Conservation (phyloP, 2,797 vertebrate species). For the Micrastur ruficollis region DNA sequence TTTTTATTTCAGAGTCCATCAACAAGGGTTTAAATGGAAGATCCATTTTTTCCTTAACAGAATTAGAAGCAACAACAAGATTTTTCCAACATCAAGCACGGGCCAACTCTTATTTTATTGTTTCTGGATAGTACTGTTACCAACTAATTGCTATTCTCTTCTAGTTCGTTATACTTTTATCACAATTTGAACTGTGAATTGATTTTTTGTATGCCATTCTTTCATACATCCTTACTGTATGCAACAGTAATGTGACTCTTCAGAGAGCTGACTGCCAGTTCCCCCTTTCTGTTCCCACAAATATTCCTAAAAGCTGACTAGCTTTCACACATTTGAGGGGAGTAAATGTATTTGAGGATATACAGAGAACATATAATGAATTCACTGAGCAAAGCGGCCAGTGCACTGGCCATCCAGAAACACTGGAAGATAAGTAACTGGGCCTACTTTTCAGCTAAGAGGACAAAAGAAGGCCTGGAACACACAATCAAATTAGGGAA, state of each 20-base stretch:
- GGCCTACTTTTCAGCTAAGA: neutral
- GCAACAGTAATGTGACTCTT: neutral
- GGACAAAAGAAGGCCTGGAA: neutral
- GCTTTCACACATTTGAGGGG: neutral
- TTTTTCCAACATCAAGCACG: neutral
- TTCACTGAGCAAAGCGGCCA: neutral
- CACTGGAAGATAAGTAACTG: neutral
- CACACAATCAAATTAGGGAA: neutral
- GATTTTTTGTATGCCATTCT: neutral
- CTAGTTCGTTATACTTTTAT: neutral
- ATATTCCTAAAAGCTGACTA: neutral
- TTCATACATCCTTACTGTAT: neutral
- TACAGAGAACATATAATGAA: neutral
- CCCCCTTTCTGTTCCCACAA: neutral
- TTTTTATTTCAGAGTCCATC: neutral
- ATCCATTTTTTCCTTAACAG: neutral
- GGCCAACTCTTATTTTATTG: neutral
- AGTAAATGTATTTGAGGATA: neutral
- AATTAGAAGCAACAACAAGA: neutral
- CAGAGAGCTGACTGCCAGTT: neutral
- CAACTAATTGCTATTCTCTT: neutral
- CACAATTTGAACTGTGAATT: neutral
- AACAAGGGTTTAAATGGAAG: neutral
- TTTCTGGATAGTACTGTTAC: neutral
- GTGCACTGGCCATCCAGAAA: neutral